Evolutionary conservation across 2,797 vertebrate genomes (phyloP).

Genomic region (Triplophysa bombifrons): DNA sequence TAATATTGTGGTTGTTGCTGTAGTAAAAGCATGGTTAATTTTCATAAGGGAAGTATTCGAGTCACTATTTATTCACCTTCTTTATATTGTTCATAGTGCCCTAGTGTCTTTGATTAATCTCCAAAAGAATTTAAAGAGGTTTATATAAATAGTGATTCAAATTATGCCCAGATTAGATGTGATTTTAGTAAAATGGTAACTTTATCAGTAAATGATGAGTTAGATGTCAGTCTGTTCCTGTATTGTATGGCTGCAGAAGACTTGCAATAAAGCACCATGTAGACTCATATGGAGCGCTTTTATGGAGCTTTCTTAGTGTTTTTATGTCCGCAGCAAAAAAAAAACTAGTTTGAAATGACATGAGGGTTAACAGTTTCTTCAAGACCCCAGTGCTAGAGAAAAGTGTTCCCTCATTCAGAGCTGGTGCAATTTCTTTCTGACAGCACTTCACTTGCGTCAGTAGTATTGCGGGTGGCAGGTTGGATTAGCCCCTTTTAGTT

Average conservation of each 20-base stretch:
- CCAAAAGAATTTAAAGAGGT: too few relatives aligned
- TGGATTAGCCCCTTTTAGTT: conserved; percentile 37
- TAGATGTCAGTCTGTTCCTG: too few relatives aligned
- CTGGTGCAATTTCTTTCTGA: conserved; percentile 4
- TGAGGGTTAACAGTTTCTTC: neutral
- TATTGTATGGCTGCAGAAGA: neutral
- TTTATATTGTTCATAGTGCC: too few relatives aligned
- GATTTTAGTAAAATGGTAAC: neutral
- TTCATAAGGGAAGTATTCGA: too few relatives aligned
- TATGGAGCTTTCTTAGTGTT: neutral
- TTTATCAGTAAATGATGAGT: neutral
- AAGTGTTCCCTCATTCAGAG: neutral
- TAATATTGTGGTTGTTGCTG: too few relatives aligned
- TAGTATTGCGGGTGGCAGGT: conserved; percentile 30
- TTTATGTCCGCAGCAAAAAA: neutral
- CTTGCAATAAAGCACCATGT: neutral
- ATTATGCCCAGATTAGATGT: too few relatives aligned
- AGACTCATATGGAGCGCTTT: neutral
- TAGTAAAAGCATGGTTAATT: too few relatives aligned
- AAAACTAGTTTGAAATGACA: neutral
- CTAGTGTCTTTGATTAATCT: too few relatives aligned
- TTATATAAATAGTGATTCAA: too few relatives aligned
- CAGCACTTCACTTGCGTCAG: conserved; percentile 14
- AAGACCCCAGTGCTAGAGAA: conserved; percentile 8
- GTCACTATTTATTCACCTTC: too few relatives aligned